These are phyloP conservation scores for Anguilla japonica DNA, from an alignment of 2,113 vertebrate genomes.

Conservation along the genomic window DNA sequence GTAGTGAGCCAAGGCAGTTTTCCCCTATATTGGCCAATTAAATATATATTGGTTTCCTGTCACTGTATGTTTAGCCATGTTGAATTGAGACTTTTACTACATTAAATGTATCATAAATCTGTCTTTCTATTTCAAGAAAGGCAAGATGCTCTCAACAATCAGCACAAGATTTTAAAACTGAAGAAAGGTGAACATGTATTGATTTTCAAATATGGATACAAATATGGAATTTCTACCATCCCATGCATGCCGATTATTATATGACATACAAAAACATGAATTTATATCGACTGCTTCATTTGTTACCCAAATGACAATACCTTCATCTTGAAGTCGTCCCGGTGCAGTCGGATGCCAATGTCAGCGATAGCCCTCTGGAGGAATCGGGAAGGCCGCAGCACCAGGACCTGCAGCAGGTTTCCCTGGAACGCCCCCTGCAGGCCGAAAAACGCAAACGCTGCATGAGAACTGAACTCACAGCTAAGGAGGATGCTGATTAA, in stretches of 20 bases:
- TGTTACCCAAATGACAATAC: slow-evolving; percentile 58
- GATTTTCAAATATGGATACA: too few relatives aligned
- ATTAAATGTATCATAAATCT: neutral
- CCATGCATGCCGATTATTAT: too few relatives aligned
- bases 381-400: slow-evolving; percentile 84
- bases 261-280: too few relatives aligned
- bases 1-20: neutral
- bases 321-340: slow-evolving; percentile 97
- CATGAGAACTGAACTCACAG: neutral
- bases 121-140: neutral
- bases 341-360: slow-evolving; percentile 87
- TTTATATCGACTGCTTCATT: too few relatives aligned
- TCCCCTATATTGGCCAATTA: neutral
- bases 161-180: too few relatives aligned
- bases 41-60: neutral
- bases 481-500: neutral
- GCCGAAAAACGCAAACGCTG: slow-evolving; percentile 18
- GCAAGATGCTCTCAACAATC: neutral
- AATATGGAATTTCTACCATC: too few relatives aligned
- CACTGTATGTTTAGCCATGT: neutral
- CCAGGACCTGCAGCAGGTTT: slow-evolving; percentile 88
- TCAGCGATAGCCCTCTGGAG: slow-evolving; percentile 89
- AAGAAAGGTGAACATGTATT: too few relatives aligned
- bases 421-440: slow-evolving; percentile 89
- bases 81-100: neutral